Evolutionary conservation across 2,113 vertebrate species (phyloP).

Genomic region (Patagioenas fasciata): DNA sequence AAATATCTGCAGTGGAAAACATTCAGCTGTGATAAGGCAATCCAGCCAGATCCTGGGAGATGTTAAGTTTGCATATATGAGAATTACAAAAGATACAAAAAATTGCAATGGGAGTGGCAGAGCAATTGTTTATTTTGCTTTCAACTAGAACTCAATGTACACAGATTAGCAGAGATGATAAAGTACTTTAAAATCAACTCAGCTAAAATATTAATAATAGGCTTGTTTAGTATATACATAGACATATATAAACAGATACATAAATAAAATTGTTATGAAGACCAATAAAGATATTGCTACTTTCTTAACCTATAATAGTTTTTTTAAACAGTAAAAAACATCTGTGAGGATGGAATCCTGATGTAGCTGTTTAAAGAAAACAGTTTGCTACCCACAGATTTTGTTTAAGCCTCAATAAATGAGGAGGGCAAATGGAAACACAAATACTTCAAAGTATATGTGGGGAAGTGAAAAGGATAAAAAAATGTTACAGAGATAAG

Average conservation of each 20-base stretch:
- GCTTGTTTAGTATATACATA: background rate
- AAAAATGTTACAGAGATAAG: background rate
- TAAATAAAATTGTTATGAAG: background rate
- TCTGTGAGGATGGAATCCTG: background rate
- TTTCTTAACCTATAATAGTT: background rate
- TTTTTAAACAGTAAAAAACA: background rate
- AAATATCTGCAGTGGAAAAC: background rate
- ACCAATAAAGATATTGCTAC: background rate
- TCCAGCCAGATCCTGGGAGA: background rate
- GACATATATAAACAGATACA: background rate
- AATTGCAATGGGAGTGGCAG: background rate
- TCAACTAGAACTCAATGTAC: background rate
- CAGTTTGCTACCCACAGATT: background rate
- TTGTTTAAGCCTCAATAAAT: background rate
- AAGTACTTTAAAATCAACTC: background rate
- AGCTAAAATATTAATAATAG: background rate
- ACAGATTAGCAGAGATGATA: background rate
- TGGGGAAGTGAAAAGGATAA: background rate
- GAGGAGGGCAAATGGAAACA: background rate
- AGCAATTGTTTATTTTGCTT: background rate
- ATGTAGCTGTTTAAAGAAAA: background rate
- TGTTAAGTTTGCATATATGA: background rate
- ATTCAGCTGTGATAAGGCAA: background rate
- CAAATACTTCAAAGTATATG: background rate
- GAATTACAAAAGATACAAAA: background rate